Evolutionary conservation across 2,113 vertebrate species (phyloP), one percentile per base, ranked within the genome.

Genomic region (Bagarius yarrelli): DNA sequence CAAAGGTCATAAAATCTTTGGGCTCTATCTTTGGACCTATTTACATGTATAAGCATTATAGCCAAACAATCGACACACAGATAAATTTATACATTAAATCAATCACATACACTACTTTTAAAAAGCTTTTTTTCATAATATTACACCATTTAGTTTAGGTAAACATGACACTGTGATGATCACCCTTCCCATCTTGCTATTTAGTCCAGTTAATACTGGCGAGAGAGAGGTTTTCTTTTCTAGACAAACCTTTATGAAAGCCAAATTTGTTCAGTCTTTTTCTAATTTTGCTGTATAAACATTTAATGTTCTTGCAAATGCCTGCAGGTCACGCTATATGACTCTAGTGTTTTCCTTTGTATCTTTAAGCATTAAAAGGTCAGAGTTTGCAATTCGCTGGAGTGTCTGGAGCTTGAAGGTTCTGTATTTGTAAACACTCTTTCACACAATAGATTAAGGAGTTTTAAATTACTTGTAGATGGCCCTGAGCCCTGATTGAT

Each of bases 1-100:
- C 87, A 64, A 85, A 89, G 87, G 36, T n/a, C 23, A 40, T 4
- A 40, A 4, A 40, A 40, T 40, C n/a, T n/a, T n/a, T n/a, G n/a
- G n/a, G n/a, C n/a, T n/a, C n/a, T n/a, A n/a, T n/a, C n/a, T n/a
- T n/a, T n/a, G n/a, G n/a, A 40, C 3, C 36, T 47, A 1, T 47
- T 47, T 5, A 8, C 44, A 8, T 47, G 5, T 47, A 47, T 47
- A 47, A 47, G 11, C 44, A 47, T 40, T 40, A 40, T 47, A 8
- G 44, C 11, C 11, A 47, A 47, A 47, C 11, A 47, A 47, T 47
- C 44, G 5, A 9, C 44, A 47, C 44, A 47, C 44, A 11, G 44
- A 11, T 47, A 47, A 9, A 40, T 40, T 3, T 4, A 40, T 40
- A 40, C 36, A 40, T 3, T 6, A 40, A 40, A 47, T 47, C 44